phyloP scores from a whole-genome alignment of 1,140 invertebrate species.

The Brachionus rubens region DNA sequence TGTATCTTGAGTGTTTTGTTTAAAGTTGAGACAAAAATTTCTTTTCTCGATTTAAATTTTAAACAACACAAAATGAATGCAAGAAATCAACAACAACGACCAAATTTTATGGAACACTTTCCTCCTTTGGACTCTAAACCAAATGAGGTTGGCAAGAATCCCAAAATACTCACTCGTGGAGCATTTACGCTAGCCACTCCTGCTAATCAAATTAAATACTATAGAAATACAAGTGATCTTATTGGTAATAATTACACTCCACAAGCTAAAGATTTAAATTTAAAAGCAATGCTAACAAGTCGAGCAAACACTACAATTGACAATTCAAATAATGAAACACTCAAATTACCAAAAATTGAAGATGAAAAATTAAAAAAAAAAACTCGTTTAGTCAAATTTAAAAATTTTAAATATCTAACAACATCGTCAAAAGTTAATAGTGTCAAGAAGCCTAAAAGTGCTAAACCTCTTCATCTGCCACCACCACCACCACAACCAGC shows the following conservation, averaged over 20 bases:
- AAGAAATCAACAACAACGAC: background rate
- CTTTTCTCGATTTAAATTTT: background rate
- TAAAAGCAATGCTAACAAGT: too few relatives aligned
- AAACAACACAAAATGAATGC: background rate
- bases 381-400: too few relatives aligned
- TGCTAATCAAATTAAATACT: slow-evolving; percentile 58
- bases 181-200: slow-evolving; percentile 59
- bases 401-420: too few relatives aligned
- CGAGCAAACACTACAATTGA: too few relatives aligned
- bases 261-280: slow-evolving; percentile 61
- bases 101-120: background rate
- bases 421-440: too few relatives aligned
- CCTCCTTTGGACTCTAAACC: background rate
- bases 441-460: too few relatives aligned
- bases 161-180: background rate
- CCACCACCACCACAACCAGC: too few relatives aligned
- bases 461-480: too few relatives aligned
- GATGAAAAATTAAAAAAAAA: too few relatives aligned
- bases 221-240: slow-evolving; percentile 66
- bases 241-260: slow-evolving; percentile 67
- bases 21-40: background rate
- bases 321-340: too few relatives aligned
- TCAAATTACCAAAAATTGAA: too few relatives aligned
- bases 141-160: background rate
- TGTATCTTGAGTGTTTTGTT: slow-evolving; percentile 18